A percentile compares a stretch with the other conserved stretches of the same genome.
phyloP scores from a whole-genome alignment of 2,888 invertebrate species.

The Dolomedes plantarius region DNA sequence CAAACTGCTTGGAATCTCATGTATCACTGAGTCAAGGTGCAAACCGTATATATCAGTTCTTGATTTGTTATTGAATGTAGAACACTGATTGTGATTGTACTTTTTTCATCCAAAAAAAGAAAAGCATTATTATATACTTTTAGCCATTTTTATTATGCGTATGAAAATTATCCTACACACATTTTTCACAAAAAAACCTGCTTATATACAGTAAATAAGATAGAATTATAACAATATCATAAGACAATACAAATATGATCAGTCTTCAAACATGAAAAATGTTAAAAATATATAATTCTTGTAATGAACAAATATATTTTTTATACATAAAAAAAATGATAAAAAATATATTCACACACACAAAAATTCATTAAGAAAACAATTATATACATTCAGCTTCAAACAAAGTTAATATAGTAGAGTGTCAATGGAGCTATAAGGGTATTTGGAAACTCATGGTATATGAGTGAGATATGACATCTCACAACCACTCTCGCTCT shows the following conservation, averaged over 20 bases:
- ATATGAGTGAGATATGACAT: no score
- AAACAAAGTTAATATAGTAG: not conserved
- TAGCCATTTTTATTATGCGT: not conserved
- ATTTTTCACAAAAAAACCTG: not conserved
- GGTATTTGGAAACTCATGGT: no score
- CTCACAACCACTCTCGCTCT: no score
- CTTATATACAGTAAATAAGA: not conserved
- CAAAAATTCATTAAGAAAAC: not conserved
- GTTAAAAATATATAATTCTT: not conserved
- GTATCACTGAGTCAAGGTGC: no score
- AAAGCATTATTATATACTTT: no score
- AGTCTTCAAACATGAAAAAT: not conserved
- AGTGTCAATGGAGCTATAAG: no score
- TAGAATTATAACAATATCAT: not conserved
- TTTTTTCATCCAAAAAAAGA: no score
- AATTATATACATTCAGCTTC: not conserved
- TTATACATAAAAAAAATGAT: not conserved
- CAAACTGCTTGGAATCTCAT: no score
- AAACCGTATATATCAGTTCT: no score
- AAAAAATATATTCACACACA: not conserved
- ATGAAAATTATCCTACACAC: conserved; percentile 3
- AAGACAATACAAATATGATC: not conserved
- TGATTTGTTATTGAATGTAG: no score
- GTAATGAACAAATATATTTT: not conserved
- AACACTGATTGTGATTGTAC: no score